Conservation (phyloP, 2,113 vertebrate species). For the Sorex araneus region DNA sequence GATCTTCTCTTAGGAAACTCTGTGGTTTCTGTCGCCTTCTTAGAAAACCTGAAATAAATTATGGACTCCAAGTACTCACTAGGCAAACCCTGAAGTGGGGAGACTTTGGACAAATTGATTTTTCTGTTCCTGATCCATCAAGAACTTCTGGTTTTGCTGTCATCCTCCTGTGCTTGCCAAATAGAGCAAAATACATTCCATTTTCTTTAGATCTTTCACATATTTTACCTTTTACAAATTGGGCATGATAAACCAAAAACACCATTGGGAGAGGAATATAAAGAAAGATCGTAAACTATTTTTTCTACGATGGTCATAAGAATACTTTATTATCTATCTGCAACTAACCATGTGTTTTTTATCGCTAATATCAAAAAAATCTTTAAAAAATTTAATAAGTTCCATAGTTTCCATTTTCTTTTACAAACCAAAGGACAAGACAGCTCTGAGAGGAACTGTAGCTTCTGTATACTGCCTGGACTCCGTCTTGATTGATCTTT, state of each 20-base stretch:
- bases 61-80: not conserved
- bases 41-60: conserved; percentile 54
- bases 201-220: too few relatives aligned
- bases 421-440: conserved; percentile 23
- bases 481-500: not conserved
- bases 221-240: not conserved
- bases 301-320: not conserved
- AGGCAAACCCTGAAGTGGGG: not conserved
- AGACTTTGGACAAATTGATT: not conserved
- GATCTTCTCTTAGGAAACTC: conserved; percentile 62
- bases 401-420: not conserved
- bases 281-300: not conserved
- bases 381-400: conserved; percentile 1
- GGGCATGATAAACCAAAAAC: conserved; percentile 34
- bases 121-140: not conserved
- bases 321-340: not conserved
- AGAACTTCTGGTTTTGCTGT: not conserved
- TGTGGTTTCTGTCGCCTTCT: conserved; percentile 59
- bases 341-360: not conserved
- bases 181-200: too few relatives aligned
- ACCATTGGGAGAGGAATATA: not conserved
- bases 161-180: not conserved
- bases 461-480: not conserved
- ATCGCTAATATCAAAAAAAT: too few relatives aligned
- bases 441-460: conserved; percentile 26